Evolutionary conservation across 2,797 vertebrate species (phyloP).

Genomic region (Tinamus major): DNA sequence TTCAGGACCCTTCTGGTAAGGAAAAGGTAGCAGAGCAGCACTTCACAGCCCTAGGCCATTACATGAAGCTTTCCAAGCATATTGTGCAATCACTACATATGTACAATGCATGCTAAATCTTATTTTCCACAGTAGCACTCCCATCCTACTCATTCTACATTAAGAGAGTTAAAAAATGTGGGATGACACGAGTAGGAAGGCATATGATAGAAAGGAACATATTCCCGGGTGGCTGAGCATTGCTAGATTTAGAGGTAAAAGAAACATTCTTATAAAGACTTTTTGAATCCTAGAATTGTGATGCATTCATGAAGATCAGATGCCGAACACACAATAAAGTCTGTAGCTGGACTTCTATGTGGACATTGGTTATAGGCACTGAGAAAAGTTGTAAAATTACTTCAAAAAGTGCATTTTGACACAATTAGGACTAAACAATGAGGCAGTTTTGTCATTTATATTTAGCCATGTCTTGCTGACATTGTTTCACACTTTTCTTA

Average conservation of each 20-base stretch:
- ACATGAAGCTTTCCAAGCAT: background rate
- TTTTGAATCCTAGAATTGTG: background rate
- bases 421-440: background rate
- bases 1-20: background rate
- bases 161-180: background rate
- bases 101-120: accelerated
- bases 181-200: background rate
- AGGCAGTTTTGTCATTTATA: background rate
- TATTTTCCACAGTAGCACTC: background rate
- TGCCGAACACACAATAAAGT: background rate
- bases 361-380: background rate
- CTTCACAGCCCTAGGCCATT: background rate
- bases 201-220: background rate
- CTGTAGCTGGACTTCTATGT: background rate
- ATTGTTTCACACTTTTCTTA: background rate
- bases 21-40: background rate
- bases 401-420: background rate
- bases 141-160: background rate
- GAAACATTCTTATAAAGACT: background rate
- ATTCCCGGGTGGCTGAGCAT: background rate
- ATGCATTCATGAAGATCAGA: background rate
- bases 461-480: background rate
- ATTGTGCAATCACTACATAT: background rate
- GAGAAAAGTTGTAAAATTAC: background rate
- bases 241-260: background rate